Evolutionary conservation across 1,140 invertebrate species (phyloP), one percentile per base, ranked within the genome.

Genomic region (Orussus abietinus): DNA sequence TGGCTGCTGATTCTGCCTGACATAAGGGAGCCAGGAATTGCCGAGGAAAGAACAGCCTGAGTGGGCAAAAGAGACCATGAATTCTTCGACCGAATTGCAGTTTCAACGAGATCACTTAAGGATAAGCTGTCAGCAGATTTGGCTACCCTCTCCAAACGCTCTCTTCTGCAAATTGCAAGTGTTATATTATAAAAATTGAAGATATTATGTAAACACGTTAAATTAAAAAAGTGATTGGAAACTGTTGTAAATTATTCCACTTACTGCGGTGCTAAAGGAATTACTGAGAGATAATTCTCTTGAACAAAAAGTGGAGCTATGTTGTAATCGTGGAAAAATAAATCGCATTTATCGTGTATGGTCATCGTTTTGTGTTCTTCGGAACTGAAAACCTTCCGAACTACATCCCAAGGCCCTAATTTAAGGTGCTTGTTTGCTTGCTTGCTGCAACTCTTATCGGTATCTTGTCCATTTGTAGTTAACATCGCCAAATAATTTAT

Each of bases 241-340:
- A 25, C 33, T 14, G 32, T 20, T 43, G n/a, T 26, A 21, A 38
- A 17, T 42, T 9, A 42, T 47, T 29, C 18, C 25, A 69, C 72
- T 69, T 71, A 87, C 84, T 78, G 80, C 19, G 82, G 78, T 38
- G 75, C 80, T 33, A 79, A 70, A 0, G 90, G 88, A 10, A 67
- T 57, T 0, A 87, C 86, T 35, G 77, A 78, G 1, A 91, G 74
- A 75, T 99, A 99, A 75, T 99, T 99, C 66, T 99, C 96, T 63
- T 98, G 93, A 0, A 99, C 91, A 75, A 99, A 99, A 12, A 99
- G 75, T 5, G 95, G 90, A 3, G 84, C 85, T 42, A 99, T 80
- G 59, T 82, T 93, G 71, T 99, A 99, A 75, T 99, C 97, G 50
- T 92, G 84, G 72, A 99, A 99, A 72, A 98, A 99, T 26, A 99